These are phyloP conservation scores for Drosophila suzukii DNA, from an alignment of 1,140 invertebrate species.

Conservation along the genomic window DNA sequence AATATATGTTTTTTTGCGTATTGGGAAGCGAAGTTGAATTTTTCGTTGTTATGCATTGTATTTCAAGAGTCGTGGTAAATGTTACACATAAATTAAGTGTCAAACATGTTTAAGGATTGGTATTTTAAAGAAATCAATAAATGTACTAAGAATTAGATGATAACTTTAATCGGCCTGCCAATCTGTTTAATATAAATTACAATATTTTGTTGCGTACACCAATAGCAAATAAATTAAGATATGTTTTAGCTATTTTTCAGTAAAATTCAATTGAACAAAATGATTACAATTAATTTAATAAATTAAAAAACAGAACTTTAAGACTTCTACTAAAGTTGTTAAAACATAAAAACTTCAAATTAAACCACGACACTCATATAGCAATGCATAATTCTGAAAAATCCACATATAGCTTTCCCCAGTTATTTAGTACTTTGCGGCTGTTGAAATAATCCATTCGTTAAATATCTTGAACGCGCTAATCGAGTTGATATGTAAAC, in stretches of 20 bases:
- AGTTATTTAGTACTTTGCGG: slow-evolving; percentile 27
- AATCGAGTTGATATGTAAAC: slow-evolving; percentile 28
- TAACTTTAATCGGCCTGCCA: slow-evolving; percentile 1
- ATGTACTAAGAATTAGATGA: not conserved
- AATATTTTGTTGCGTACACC: not conserved
- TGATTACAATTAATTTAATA: not conserved
- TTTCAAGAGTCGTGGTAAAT: not conserved
- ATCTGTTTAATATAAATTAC: not conserved
- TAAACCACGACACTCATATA: not conserved
- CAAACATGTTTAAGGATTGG: not conserved
- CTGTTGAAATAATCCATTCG: slow-evolving; percentile 9
- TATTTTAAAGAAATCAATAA: not conserved
- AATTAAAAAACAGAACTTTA: not conserved
- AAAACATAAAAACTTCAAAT: not conserved
- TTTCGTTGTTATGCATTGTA: not conserved
- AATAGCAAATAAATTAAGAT: not conserved
- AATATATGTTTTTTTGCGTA: slow-evolving; percentile 45
- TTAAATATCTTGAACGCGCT: not conserved
- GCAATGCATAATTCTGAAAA: slow-evolving; percentile 1
- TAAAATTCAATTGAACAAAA: not conserved
- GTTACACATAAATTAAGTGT: not conserved
- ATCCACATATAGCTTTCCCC: not conserved
- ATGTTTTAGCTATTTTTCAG: not conserved
- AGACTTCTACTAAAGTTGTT: not conserved
- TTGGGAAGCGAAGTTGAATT: not conserved